These are phyloP conservation scores for Formica exsecta DNA, from an alignment of 1,140 invertebrate species.

Conservation along the genomic window DNA sequence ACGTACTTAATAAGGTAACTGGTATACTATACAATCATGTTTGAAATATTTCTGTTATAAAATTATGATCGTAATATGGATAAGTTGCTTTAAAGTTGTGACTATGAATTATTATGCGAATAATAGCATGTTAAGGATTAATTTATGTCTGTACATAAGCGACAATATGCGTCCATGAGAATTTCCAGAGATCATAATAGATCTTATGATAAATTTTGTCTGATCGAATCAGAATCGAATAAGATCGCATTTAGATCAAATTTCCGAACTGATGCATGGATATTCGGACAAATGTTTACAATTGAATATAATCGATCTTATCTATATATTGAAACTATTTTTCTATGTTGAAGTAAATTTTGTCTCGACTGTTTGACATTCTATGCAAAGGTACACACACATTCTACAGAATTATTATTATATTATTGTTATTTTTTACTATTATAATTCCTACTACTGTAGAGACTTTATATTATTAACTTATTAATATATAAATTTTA, in stretches of 20 bases:
- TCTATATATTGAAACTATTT: constrained; percentile 71
- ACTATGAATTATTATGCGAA: constrained; percentile 60
- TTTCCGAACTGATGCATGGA: constrained; percentile 48
- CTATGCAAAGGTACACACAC: constrained; percentile 64
- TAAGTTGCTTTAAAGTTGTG: constrained; percentile 69
- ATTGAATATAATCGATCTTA: constrained; percentile 52
- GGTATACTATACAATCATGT: constrained; percentile 63
- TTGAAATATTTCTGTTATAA: constrained; percentile 71
- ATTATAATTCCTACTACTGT: constrained; percentile 66
- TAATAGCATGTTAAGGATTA: constrained; percentile 64
- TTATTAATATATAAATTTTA: constrained; percentile 61
- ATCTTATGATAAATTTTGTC: constrained; percentile 62
- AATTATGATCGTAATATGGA: constrained; percentile 66
- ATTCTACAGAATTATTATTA: constrained; percentile 61
- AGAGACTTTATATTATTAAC: constrained; percentile 56
- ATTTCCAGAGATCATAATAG: constrained; percentile 51
- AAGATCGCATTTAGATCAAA: constrained; percentile 60
- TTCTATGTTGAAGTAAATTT: constrained; percentile 70
- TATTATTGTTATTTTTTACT: constrained; percentile 62
- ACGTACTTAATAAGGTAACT: constrained; percentile 78
- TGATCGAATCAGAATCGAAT: constrained; percentile 52
- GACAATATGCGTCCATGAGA: constrained; percentile 56
- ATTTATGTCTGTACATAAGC: constrained; percentile 78
- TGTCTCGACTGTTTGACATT: constrained; percentile 63
- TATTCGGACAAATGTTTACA: constrained; percentile 38